Base-by-base conservation (phyloP, 2,888 invertebrate genomes). In the Drosophila tripunctata region DNA sequence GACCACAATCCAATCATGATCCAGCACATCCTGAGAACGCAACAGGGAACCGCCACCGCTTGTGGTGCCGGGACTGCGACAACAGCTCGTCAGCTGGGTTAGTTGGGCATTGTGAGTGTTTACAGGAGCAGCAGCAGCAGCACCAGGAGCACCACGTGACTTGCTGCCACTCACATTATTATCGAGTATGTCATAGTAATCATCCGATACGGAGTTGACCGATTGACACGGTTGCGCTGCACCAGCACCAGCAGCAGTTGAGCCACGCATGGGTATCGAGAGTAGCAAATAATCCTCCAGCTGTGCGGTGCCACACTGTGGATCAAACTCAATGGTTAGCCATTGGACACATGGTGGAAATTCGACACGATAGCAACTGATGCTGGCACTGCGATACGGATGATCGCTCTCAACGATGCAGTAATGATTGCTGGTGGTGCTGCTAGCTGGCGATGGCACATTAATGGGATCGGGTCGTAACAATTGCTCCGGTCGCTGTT, bases 361-460 rank as follows among this genome's bases (percentile, higher is more conserved):
- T 35, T 95, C 93, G 6, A 98, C 97, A 90, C 96, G 96, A 61
- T 87, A 97, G 89, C 96, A 96, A 35, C 95, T 94, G 27, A 98
- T 95, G 14, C 95, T 94, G 0, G 97, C 95, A 35, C 97, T 95
- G 90, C 96, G 96, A 91, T 99, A 99, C 0, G 99, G 99, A 93
- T 99, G 99, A 35, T 98, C 98, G 90, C 98, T 98, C 92, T 99
- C 99, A 1, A 98, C 94, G 93, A 97, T 95, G 3, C 97, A 96
- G 90, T 97, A 98, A 92, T 96, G 96, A 87, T 95, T 95, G 63
- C 96, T 96, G 1, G 97, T 96, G 21, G 96, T 97, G 47, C 60
- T 62, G 48, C 51, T 56, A 14, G 64, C 60, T 1, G 68, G 31
- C 19, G 65, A 6, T 43, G 15, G 4, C 30, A 21, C 51, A 10